Evolutionary conservation across 2,797 vertebrate species (phyloP).

Genomic region (Myotis myotis): DNA sequence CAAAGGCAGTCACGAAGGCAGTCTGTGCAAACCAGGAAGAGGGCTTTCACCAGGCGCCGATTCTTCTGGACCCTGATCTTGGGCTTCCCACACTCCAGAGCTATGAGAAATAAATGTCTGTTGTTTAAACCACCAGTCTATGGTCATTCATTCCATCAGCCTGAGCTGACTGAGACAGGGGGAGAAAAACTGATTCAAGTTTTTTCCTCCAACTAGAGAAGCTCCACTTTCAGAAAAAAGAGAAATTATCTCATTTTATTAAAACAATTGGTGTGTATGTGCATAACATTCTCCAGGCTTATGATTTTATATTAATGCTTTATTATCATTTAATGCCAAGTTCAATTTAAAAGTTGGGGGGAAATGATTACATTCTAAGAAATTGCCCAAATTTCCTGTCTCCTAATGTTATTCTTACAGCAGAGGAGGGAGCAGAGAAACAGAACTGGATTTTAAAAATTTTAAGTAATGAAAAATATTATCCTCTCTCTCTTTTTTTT

Average conservation of each 20-base stretch:
- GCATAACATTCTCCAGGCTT: neutral
- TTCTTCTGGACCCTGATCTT: neutral
- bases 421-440: neutral
- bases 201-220: neutral
- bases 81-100: neutral
- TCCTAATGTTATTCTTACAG: constrained; percentile 21
- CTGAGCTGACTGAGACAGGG: neutral
- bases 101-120: neutral
- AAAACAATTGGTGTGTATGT: neutral
- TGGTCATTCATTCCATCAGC: neutral
- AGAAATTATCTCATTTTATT: neutral
- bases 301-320: neutral
- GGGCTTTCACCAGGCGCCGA: neutral
- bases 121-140: neutral
- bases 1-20: neutral
- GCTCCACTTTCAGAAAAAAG: neutral
- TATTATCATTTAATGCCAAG: constrained; percentile 46
- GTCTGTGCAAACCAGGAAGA: neutral
- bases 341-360: neutral
- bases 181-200: neutral
- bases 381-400: constrained; percentile 31
- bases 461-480: neutral
- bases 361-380: neutral
- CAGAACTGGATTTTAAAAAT: neutral
- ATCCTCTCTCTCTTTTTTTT: too few species aligned